phyloP scores from a whole-genome alignment of 2,797 vertebrate species.

The Sebastes minor region DNA sequence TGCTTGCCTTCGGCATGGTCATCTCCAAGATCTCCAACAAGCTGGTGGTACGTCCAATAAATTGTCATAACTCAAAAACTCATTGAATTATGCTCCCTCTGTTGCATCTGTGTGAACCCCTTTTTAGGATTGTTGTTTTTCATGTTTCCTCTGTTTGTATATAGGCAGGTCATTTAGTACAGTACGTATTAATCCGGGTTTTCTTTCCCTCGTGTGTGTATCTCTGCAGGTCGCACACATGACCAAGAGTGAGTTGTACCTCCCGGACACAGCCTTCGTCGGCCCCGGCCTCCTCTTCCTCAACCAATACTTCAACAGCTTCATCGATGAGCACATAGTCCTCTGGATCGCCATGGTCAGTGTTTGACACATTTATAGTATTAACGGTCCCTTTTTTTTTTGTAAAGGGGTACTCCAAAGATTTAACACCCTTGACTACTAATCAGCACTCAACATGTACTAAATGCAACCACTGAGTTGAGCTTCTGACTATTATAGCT shows the following conservation, averaged over 20 bases:
- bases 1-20: constrained; percentile 93
- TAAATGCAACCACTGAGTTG: background rate
- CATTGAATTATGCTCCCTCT: too few species aligned
- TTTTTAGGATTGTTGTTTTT: background rate
- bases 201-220: background rate
- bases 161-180: background rate
- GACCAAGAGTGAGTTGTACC: constrained; percentile 95
- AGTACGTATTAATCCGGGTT: background rate
- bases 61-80: background rate
- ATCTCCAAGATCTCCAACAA: constrained; percentile 96
- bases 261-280: constrained; percentile 93
- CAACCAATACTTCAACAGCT: constrained; percentile 98
- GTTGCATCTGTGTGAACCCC: too few species aligned
- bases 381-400: background rate
- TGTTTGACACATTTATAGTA: background rate
- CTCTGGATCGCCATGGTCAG: constrained; percentile 96
- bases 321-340: constrained; percentile 92
- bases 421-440: too few species aligned
- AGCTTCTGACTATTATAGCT: background rate
- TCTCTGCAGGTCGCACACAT: constrained; percentile 91
- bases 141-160: background rate
- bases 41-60: constrained; percentile 86
- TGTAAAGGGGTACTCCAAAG: background rate
- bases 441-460: background rate
- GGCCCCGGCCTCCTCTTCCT: constrained; percentile 96